These are phyloP conservation scores for Mycetomoellerius zeteki DNA, from an alignment of 1,140 invertebrate genomes.

Conservation along the genomic window DNA sequence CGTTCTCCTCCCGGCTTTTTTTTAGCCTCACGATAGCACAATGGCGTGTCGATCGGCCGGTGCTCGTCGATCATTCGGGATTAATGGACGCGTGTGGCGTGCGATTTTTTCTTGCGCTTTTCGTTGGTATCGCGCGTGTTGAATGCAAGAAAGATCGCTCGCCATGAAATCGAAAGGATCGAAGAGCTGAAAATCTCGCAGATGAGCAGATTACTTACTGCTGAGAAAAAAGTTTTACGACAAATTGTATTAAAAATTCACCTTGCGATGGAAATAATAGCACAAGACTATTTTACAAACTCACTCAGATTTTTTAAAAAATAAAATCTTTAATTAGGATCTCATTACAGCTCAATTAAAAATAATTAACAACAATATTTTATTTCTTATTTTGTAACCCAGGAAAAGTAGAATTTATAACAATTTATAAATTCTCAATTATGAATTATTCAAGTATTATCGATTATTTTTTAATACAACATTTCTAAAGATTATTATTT, in stretches of 20 bases:
- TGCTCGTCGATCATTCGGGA: slow-evolving; percentile 55
- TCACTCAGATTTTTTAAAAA: neutral
- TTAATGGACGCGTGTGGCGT: slow-evolving; percentile 39
- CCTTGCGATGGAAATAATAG: neutral
- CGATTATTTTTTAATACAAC: neutral
- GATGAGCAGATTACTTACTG: slow-evolving; percentile 21
- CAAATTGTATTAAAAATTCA: neutral
- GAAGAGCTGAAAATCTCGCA: neutral
- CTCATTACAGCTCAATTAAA: neutral
- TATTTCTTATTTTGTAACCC: neutral
- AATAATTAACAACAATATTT: neutral
- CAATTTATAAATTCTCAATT: slow-evolving; percentile 1
- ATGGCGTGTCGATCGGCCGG: slow-evolving; percentile 52
- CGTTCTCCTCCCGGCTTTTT: slow-evolving; percentile 2
- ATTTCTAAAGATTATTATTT: neutral
- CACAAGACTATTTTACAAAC: neutral
- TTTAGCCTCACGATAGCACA: slow-evolving; percentile 40
- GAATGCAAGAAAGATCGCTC: slow-evolving; percentile 53
- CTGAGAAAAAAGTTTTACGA: neutral
- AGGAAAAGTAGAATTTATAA: neutral
- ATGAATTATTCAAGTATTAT: neutral
- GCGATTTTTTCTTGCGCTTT: slow-evolving; percentile 52
- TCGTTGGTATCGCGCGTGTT: slow-evolving; percentile 47
- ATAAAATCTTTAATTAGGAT: slow-evolving; percentile 5
- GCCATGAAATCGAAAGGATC: slow-evolving; percentile 30